Base-by-base conservation (phyloP, 2,888 invertebrate genomes). In the Drosophila histrio region DNA sequence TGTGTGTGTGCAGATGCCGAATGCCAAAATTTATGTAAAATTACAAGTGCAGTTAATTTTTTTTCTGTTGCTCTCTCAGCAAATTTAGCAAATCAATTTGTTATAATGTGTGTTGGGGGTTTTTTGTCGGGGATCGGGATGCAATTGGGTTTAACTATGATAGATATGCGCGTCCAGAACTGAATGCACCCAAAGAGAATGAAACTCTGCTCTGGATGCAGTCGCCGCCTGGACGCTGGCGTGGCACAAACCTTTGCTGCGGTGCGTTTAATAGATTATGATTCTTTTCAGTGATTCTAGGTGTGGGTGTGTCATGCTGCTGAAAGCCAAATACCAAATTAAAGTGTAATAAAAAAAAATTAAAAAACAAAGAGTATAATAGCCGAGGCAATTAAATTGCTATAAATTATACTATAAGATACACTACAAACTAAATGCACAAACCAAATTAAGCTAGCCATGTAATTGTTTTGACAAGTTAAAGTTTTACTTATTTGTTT, bases 271-370 rank as follows among this genome's bases (percentile, higher is more conserved):
- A 78, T 73, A 71, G 78, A 82, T 89, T 82, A 89, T 89, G 89
- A 89, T 89, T 90, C 89, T 91, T 91, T 89, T 91, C 91, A 86
- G 89, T 90, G 85, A 91, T 82, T 91, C 89, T 91, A 91, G 91
- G 87, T 89, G 91, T 86, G 75, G 90, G 84, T 87, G 90, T 88
- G 80, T 90, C 91, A 92, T 91, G 91, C 92, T 92, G 91, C 92
- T 92, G 92, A 91, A 91, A 92, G 89, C 91, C 91, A 91, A 90
- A 89, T 90, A 90, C 90, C 90, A 90, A 88, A 89, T 87, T 69
- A 87, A 79, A 78, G 69, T 74, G 78, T 76, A 54, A 77, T 75
- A 82, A 70, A 66, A 57, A 77, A 76, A 72, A 67, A 71, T 49
- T 65, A 54, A 61, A 67, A n/a, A 32, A 41, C 46, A 63, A 62